phyloP scores from a whole-genome alignment of 2,113 vertebrate genomes.

The Ranitomeya variabilis region DNA sequence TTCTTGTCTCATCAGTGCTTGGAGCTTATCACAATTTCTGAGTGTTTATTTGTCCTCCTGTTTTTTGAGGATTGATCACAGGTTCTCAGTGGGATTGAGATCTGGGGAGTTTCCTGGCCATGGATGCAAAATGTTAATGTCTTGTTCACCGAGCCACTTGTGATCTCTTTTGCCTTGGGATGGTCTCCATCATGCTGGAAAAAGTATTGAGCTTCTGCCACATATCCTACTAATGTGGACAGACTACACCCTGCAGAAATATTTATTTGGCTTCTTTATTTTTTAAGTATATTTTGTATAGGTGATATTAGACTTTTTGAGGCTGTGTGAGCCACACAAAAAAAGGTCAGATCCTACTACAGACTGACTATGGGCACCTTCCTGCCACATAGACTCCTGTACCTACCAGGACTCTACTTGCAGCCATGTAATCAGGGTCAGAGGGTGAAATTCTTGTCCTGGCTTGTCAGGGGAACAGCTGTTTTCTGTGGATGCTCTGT shows the following conservation, averaged over 20 bases:
- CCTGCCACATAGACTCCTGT: background rate
- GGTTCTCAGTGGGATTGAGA: too few relatives aligned
- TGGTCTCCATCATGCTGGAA: too few relatives aligned
- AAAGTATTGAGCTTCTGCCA: too few relatives aligned
- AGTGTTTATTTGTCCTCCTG: too few relatives aligned
- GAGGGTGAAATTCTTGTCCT: background rate
- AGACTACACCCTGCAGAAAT: background rate
- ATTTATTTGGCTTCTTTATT: background rate
- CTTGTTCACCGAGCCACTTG: too few relatives aligned
- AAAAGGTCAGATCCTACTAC: background rate
- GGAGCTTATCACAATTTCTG: too few relatives aligned
- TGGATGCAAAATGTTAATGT: too few relatives aligned
- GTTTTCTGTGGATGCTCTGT: background rate
- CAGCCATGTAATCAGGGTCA: background rate
- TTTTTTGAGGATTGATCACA: too few relatives aligned
- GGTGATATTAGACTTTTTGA: background rate
- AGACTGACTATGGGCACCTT: background rate
- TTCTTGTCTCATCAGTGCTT: too few relatives aligned
- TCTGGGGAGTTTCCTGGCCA: too few relatives aligned
- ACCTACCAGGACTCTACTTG: background rate
- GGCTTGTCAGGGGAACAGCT: slow-evolving; percentile 5
- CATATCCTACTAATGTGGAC: background rate
- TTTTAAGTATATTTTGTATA: background rate
- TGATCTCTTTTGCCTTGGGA: too few relatives aligned
- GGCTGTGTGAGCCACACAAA: background rate